These are phyloP conservation scores for Apotomis capreana DNA, from an alignment of 2,888 invertebrate genomes.

Conservation along the genomic window DNA sequence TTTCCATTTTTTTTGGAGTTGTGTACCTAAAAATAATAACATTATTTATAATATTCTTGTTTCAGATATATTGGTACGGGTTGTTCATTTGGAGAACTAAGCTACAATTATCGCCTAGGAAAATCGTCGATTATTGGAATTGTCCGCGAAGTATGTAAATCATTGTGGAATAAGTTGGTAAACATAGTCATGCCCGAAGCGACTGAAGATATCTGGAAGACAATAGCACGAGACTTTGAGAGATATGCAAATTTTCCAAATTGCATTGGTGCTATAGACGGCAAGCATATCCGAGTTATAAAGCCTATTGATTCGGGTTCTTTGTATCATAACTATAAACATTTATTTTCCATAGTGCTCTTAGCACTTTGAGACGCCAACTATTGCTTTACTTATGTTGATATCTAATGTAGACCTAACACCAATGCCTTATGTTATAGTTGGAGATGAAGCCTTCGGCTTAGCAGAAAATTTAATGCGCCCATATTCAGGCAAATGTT, in stretches of 20 bases:
- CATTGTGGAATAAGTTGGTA: slow-evolving; percentile 50
- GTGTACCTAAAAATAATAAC: slow-evolving; percentile 3
- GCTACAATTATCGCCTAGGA: slow-evolving; percentile 48
- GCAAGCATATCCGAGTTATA: slow-evolving; percentile 45
- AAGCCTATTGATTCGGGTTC: background rate
- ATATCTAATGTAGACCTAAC: slow-evolving; percentile 34
- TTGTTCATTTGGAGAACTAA: slow-evolving; percentile 48
- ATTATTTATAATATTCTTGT: slow-evolving; percentile 42
- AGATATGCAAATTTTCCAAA: slow-evolving; percentile 49
- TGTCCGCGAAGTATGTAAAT: slow-evolving; percentile 47
- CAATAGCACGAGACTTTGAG: slow-evolving; percentile 47
- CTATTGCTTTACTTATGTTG: slow-evolving; percentile 50
- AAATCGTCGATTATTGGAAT: slow-evolving; percentile 50
- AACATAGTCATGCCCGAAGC: slow-evolving; percentile 25
- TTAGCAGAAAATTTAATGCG: slow-evolving; percentile 34
- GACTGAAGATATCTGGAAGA: slow-evolving; percentile 48
- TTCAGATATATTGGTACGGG: slow-evolving; percentile 51
- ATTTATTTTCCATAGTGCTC: background rate
- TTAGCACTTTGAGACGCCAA: slow-evolving; percentile 4
- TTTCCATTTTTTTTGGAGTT: slow-evolving; percentile 15
- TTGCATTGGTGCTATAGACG: slow-evolving; percentile 50
- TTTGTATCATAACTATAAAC: background rate
- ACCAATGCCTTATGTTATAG: slow-evolving; percentile 28
- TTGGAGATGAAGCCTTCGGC: slow-evolving; percentile 38
- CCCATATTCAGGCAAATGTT: slow-evolving; percentile 46